phyloP scores from a whole-genome alignment of 1,140 invertebrate species.

The Asobara japonica region DNA sequence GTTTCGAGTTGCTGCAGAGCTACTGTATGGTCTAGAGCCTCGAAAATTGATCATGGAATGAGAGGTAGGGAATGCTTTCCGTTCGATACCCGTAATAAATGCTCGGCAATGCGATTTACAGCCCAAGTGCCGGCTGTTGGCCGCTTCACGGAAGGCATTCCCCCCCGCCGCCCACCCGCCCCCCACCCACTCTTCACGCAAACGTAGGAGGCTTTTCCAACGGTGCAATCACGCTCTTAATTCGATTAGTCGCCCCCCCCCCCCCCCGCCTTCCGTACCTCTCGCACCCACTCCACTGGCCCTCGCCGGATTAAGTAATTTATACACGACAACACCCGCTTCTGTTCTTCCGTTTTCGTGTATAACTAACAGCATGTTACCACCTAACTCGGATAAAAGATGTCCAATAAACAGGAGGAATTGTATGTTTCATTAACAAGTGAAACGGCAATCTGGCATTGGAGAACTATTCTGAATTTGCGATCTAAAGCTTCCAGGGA shows the following conservation, averaged over 20 bases:
- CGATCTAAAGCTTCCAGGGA: no score
- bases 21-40: background rate
- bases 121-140: conserved; percentile 14
- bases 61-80: background rate
- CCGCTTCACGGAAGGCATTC: background rate
- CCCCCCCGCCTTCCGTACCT: background rate
- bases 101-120: conserved; percentile 5
- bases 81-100: conserved; percentile 13
- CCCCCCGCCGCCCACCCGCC: background rate
- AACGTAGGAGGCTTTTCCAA: conserved; percentile 13
- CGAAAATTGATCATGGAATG: conserved; percentile 3
- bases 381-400: background rate
- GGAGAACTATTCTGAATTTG: no score
- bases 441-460: no score
- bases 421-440: background rate
- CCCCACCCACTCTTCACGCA: background rate
- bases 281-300: background rate
- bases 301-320: conserved; percentile 7
- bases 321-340: conserved; percentile 15
- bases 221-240: conserved; percentile 16
- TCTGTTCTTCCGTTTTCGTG: conserved; percentile 7
- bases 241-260: conserved; percentile 4
- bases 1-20: background rate
- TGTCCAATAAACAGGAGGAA: background rate
- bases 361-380: background rate